Conservation (phyloP, 2,113 vertebrate species). For the Salvator merianae region DNA sequence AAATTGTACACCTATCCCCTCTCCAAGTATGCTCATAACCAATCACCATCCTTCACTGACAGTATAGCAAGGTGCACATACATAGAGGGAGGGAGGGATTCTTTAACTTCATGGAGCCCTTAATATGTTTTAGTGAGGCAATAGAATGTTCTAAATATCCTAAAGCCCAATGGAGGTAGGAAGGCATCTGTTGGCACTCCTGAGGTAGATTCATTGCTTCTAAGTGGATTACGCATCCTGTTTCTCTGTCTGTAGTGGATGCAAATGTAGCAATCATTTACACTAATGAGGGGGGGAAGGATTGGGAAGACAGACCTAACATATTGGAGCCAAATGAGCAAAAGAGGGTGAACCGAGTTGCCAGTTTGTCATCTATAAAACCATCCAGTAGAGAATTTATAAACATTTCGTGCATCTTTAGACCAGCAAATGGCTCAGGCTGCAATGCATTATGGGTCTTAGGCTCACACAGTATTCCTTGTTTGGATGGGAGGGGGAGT, state of each 20-base stretch:
- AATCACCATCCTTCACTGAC: slow-evolving; percentile 53
- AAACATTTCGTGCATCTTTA: slow-evolving; percentile 46
- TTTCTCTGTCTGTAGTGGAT: slow-evolving; percentile 41
- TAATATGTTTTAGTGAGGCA: slow-evolving; percentile 70
- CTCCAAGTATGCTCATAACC: slow-evolving; percentile 19
- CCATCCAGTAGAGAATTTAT: slow-evolving; percentile 39
- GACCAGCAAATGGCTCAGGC: slow-evolving; percentile 20
- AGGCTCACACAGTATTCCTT: slow-evolving; percentile 52
- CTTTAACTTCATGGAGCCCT: slow-evolving; percentile 65
- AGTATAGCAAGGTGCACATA: slow-evolving; percentile 68
- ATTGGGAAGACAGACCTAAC: slow-evolving; percentile 50
- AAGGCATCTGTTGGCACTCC: slow-evolving; percentile 55
- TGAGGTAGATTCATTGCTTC: slow-evolving; percentile 69
- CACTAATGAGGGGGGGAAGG: slow-evolving; percentile 42
- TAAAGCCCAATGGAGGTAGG: slow-evolving; percentile 65
- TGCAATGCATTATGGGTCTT: slow-evolving; percentile 55
- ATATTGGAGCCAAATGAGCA: slow-evolving; percentile 45
- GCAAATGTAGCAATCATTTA: slow-evolving; percentile 16
- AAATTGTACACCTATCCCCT: too few species aligned
- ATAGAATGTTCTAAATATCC: slow-evolving; percentile 59
- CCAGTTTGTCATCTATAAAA: slow-evolving; percentile 45
- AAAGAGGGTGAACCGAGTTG: background rate
- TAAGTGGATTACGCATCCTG: slow-evolving; percentile 35
- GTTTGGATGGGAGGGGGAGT: slow-evolving; percentile 72
- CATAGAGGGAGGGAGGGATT: background rate